phyloP scores from a whole-genome alignment of 2,113 vertebrate genomes.

The Thunnus maccoyii region DNA sequence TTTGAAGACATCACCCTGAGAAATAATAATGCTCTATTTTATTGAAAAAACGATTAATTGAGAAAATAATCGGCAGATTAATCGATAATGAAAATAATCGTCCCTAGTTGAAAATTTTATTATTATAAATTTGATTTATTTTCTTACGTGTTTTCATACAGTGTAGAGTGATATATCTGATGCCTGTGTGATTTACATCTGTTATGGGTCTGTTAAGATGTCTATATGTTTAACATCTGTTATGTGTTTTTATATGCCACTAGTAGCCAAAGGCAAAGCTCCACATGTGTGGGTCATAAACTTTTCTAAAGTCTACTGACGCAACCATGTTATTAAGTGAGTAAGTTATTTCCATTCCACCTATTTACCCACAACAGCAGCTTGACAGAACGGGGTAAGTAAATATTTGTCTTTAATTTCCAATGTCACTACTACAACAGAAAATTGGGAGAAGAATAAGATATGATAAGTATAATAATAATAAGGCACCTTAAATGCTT shows the following conservation, averaged over 20 bases:
- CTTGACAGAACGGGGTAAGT: constrained; percentile 24
- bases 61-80: no score
- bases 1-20: no score
- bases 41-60: no score
- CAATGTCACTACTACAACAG: constrained; percentile 8
- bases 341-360: constrained; percentile 48
- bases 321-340: constrained; percentile 48
- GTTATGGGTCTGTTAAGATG: constrained; percentile 18
- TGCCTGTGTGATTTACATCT: constrained; percentile 1
- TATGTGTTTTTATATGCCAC: constrained; percentile 36
- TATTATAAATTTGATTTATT: not conserved
- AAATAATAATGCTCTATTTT: no score
- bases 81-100: no score
- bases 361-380: constrained; percentile 43
- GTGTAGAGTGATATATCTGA: not conserved
- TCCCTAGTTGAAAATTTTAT: not conserved
- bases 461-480: no score
- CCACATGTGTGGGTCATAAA: constrained; percentile 53
- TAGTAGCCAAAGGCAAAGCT: constrained; percentile 48
- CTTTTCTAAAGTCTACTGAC: constrained; percentile 37
- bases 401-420: constrained; percentile 55
- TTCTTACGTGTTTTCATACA: not conserved
- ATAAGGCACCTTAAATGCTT: not conserved
- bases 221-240: constrained; percentile 54
- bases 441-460: not conserved